These are phyloP conservation scores for Linurgus olivaceus DNA, from an alignment of 2,797 vertebrate genomes.

Conservation along the genomic window DNA sequence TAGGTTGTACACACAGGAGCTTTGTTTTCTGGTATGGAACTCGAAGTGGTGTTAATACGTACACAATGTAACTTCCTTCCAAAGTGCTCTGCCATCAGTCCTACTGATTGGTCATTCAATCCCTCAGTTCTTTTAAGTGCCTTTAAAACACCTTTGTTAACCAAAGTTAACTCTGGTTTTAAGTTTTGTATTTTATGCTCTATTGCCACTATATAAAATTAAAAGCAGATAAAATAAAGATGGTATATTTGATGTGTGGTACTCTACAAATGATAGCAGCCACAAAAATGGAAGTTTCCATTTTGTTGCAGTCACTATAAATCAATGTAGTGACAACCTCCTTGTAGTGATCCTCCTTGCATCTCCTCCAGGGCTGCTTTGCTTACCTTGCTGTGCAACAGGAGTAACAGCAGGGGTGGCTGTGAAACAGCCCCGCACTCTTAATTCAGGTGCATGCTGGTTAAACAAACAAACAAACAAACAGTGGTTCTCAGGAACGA, in stretches of 20 bases:
- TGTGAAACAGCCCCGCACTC: fast-evolving
- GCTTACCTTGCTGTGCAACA: not conserved
- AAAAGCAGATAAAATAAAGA: slow-evolving; percentile 41
- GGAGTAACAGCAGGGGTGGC: not conserved
- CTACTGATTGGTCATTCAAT: not conserved
- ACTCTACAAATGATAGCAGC: not conserved
- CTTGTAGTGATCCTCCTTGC: not conserved
- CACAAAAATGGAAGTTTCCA: not conserved
- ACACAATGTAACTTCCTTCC: not conserved
- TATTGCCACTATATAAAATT: slow-evolving; percentile 41
- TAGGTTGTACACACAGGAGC: not conserved
- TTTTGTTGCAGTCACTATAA: not conserved
- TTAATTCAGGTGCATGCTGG: not conserved
- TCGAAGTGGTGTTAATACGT: not conserved
- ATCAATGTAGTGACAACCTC: not conserved
- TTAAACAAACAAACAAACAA: not conserved
- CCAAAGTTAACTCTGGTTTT: not conserved
- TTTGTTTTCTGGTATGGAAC: not conserved
- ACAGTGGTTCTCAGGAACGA: not conserved
- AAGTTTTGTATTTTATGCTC: slow-evolving; percentile 50
- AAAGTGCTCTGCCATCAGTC: not conserved
- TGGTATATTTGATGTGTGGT: not conserved
- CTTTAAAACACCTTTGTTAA: not conserved
- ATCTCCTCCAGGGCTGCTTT: not conserved
- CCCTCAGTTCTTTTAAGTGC: not conserved